Percentiles rank a stretch among this genome's conserved stretches.
These are phyloP conservation scores for Megamerina dolium DNA, from an alignment of 2,888 invertebrate genomes.

Conservation along the genomic window DNA sequence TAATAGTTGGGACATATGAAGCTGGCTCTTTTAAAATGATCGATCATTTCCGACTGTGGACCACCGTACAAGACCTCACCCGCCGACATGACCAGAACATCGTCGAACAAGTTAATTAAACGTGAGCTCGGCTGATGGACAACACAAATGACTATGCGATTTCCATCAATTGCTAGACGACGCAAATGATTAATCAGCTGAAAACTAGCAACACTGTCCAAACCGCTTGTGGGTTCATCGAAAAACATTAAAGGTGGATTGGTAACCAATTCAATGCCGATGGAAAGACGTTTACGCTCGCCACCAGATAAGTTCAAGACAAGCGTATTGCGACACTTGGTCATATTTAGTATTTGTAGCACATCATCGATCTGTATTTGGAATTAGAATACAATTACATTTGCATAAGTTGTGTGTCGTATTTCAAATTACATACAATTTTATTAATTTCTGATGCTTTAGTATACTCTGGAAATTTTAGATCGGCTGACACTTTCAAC, in stretches of 20 bases:
- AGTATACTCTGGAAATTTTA: conserved; percentile 67
- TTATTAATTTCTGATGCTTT: conserved; percentile 57
- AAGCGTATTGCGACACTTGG: conserved; percentile 58
- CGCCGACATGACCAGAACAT: conserved; percentile 71
- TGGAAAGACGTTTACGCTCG: conserved; percentile 80
- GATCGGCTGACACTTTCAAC: conserved; percentile 73
- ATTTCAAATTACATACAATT: conserved; percentile 59
- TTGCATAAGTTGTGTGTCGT: too few relatives aligned
- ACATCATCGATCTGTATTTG: conserved; percentile 67
- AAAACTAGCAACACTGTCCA: conserved; percentile 74
- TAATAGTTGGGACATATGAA: conserved; percentile 79
- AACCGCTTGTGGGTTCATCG: conserved; percentile 86
- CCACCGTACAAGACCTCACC: conserved; percentile 77
- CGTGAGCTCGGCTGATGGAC: conserved; percentile 88
- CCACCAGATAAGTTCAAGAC: conserved; percentile 76
- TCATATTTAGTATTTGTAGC: conserved; percentile 66
- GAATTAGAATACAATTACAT: neutral
- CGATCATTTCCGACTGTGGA: conserved; percentile 63
- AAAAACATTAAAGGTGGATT: conserved; percentile 92
- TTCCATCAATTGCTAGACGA: conserved; percentile 70
- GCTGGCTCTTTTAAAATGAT: conserved; percentile 62
- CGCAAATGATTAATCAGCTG: conserved; percentile 74
- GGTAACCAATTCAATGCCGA: conserved; percentile 82
- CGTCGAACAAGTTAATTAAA: conserved; percentile 79
- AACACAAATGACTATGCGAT: conserved; percentile 78